These are phyloP conservation scores for Pogoniulus pusillus DNA, from an alignment of 2,797 vertebrate genomes.

Conservation along the genomic window DNA sequence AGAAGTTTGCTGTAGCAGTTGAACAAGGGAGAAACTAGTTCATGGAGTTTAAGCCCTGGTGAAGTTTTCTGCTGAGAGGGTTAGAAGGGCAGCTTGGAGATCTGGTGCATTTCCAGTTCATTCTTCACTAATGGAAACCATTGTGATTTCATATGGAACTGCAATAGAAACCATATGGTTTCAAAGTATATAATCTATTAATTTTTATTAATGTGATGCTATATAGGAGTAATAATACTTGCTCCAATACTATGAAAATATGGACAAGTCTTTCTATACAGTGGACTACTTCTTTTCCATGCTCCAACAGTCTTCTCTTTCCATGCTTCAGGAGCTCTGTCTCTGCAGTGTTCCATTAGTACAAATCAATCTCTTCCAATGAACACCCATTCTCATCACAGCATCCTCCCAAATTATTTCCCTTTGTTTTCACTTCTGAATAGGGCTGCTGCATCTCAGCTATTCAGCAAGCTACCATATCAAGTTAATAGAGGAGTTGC, in stretches of 20 bases:
- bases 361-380: neutral
- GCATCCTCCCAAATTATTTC: neutral
- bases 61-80: neutral
- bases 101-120: neutral
- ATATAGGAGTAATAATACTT: neutral
- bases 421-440: neutral
- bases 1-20: neutral
- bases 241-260: neutral
- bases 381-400: neutral
- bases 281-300: neutral
- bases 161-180: neutral
- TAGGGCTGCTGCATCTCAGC: neutral
- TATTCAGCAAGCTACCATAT: neutral
- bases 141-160: neutral
- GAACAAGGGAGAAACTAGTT: neutral
- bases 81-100: neutral
- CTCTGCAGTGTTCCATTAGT: neutral
- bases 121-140: neutral
- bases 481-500: neutral
- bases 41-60: neutral
- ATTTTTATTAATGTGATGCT: neutral
- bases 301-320: neutral
- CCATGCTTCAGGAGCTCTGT: neutral
- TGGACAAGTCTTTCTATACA: neutral
- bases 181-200: neutral